Conservation (phyloP, 2,888 invertebrate genomes). For the Caradrina clavipalpis region DNA sequence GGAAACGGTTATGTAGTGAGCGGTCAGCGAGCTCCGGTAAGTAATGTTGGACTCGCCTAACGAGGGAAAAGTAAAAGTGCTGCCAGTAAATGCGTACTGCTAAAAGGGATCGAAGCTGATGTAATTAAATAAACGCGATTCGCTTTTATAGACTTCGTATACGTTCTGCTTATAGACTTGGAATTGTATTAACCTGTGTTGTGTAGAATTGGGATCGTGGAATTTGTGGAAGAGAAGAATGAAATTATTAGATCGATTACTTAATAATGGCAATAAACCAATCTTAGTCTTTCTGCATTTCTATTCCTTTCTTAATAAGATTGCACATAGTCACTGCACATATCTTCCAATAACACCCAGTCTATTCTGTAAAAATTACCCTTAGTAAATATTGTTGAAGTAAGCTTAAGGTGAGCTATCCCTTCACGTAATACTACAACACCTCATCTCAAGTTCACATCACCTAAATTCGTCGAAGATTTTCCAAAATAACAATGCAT, state of each 20-base stretch:
- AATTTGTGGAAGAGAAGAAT: neutral
- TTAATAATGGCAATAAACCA: neutral
- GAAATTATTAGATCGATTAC: neutral
- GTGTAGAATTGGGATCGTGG: neutral
- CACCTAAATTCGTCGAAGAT: neutral
- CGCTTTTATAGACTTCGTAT: slow-evolving; percentile 1
- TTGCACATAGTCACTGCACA: too few relatives aligned
- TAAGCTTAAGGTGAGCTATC: too few relatives aligned
- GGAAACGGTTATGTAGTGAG: slow-evolving; percentile 59
- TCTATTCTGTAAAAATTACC: too few relatives aligned
- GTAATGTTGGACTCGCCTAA: slow-evolving; percentile 40
- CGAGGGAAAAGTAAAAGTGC: slow-evolving; percentile 45
- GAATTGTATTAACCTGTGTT: neutral
- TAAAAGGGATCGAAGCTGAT: slow-evolving; percentile 13
- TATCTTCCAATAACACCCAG: too few relatives aligned
- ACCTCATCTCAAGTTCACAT: neutral
- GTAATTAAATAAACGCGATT: slow-evolving; percentile 19
- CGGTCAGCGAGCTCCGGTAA: slow-evolving; percentile 54
- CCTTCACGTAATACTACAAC: too few relatives aligned
- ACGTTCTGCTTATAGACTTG: neutral
- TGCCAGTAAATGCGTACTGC: slow-evolving; percentile 25
- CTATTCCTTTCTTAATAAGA: too few relatives aligned
- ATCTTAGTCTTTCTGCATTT: too few relatives aligned
- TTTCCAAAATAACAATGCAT: neutral
- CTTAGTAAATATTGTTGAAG: too few relatives aligned